phyloP scores from a whole-genome alignment of 2,888 invertebrate genomes.

The Arctia plantaginis region DNA sequence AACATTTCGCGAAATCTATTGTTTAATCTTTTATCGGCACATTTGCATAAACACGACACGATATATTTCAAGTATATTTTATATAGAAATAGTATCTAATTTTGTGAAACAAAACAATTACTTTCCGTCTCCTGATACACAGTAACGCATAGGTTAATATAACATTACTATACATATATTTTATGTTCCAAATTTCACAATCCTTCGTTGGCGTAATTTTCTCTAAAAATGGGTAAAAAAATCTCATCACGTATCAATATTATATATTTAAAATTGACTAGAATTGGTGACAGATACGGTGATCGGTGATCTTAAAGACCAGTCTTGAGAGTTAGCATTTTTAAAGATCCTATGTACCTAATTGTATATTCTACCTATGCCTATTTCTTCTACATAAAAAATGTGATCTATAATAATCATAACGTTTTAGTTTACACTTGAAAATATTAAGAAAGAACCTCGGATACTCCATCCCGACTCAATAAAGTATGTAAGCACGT shows the following conservation, averaged over 20 bases:
- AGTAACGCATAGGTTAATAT: too few species aligned
- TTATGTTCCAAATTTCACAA: too few species aligned
- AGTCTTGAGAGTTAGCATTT: neutral
- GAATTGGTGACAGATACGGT: too few species aligned
- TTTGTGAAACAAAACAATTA: too few species aligned
- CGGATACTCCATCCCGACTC: slow-evolving; percentile 29
- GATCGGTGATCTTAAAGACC: neutral
- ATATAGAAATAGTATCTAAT: too few species aligned
- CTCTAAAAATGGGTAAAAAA: too few species aligned
- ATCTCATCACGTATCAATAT: too few species aligned
- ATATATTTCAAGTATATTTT: neutral
- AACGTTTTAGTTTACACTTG: slow-evolving; percentile 5
- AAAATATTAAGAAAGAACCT: neutral
- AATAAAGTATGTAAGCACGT: slow-evolving; percentile 51
- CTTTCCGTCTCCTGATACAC: too few species aligned
- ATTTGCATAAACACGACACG: slow-evolving; percentile 16
- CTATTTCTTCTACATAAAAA: neutral
- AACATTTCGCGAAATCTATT: slow-evolving; percentile 42
- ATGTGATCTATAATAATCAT: neutral
- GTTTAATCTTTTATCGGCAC: slow-evolving; percentile 33
- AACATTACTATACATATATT: too few species aligned
- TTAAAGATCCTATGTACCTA: neutral
- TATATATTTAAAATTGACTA: too few species aligned
- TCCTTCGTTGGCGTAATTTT: too few species aligned
- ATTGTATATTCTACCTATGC: neutral